phyloP scores from a whole-genome alignment of 2,888 invertebrate genomes.

The Ariolimax columbianus region DNA sequence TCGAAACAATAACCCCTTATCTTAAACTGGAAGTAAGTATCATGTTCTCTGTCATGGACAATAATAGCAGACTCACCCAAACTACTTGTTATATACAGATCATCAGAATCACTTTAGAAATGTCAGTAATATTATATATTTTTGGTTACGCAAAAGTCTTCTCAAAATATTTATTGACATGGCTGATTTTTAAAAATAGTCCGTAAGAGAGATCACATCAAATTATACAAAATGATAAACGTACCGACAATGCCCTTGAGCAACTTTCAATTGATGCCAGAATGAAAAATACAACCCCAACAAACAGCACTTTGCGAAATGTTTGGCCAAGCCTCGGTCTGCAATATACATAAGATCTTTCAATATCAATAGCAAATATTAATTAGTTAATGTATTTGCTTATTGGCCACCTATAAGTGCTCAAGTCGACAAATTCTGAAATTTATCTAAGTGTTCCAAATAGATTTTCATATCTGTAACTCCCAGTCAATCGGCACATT shows the following conservation, averaged over 20 bases:
- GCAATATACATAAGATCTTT: constrained; percentile 47
- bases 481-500: not conserved
- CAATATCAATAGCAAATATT: not conserved
- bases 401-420: not conserved
- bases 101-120: no score
- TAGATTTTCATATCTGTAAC: not conserved
- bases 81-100: no score
- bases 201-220: no score
- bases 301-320: constrained; percentile 90
- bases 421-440: not conserved
- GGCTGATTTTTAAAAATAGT: no score
- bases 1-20: no score
- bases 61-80: no score
- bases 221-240: constrained; percentile 16
- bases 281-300: constrained; percentile 89
- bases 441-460: not conserved
- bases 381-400: not conserved
- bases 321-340: constrained; percentile 91
- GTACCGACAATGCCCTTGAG: constrained; percentile 58
- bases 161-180: no score
- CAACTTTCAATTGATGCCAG: constrained; percentile 92
- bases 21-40: no score
- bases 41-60: no score
- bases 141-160: no score
- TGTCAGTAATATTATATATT: no score